phyloP scores from a whole-genome alignment of 2,888 invertebrate species.

The Molorchus minor region DNA sequence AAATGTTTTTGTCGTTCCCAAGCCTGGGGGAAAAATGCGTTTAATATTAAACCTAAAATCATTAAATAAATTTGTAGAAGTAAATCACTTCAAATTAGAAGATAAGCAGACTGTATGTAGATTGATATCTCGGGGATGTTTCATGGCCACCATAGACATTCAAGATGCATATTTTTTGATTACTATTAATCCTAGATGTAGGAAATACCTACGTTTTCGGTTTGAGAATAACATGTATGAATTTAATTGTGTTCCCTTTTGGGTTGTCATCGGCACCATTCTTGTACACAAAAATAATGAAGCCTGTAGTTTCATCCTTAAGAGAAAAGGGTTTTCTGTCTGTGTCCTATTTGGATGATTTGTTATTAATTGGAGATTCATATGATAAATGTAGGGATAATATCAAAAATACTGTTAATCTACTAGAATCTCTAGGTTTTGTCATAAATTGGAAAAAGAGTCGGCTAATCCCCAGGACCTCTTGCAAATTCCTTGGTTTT shows the following conservation, averaged over 20 bases:
- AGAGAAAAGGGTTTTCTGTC: not conserved
- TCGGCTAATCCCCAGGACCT: not conserved
- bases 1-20: not conserved
- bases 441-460: not conserved
- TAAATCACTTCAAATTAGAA: constrained; percentile 35
- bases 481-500: not conserved
- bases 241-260: constrained; percentile 32
- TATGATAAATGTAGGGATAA: not conserved
- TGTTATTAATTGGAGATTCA: not conserved
- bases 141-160: constrained; percentile 26
- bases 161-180: constrained; percentile 33
- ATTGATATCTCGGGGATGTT: constrained; percentile 13
- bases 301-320: constrained; percentile 19
- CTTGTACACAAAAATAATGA: constrained; percentile 37
- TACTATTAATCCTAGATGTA: constrained; percentile 13
- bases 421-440: not conserved
- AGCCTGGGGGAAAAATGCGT: not conserved
- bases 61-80: not conserved
- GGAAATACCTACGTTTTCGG: constrained; percentile 31
- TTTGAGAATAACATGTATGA: constrained; percentile 27
- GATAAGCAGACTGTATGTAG: constrained; percentile 17
- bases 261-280: constrained; percentile 32
- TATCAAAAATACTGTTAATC: not conserved
- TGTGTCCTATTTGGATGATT: not conserved
- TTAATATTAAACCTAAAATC: not conserved